Evolutionary conservation across 2,888 invertebrate genomes (phyloP).

Genomic region (Acleris sparsana): DNA sequence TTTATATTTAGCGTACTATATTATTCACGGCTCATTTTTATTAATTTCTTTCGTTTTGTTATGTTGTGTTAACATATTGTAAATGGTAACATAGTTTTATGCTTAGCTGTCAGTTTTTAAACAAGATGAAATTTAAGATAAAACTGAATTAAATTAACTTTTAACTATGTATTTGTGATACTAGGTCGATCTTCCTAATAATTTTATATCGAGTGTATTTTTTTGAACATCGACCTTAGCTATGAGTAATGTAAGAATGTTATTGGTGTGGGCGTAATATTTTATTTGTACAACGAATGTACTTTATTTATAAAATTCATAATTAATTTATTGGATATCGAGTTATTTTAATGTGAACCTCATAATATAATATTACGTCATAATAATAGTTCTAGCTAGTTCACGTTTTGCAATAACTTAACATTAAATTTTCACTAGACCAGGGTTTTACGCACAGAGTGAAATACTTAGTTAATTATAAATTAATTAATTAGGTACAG

Average conservation of each 20-base stretch:
- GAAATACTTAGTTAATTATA: no score
- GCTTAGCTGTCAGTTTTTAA: neutral
- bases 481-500: no score
- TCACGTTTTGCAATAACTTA: slow-evolving; percentile 8
- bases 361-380: slow-evolving; percentile 1
- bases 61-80: neutral
- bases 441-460: neutral
- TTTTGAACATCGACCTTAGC: slow-evolving; percentile 20
- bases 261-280: slow-evolving; percentile 4
- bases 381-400: slow-evolving; percentile 1
- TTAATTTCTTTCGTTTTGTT: neutral
- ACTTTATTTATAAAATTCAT: neutral
- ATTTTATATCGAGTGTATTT: slow-evolving; percentile 3
- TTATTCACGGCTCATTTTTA: neutral
- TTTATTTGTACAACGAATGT: slow-evolving; percentile 9
- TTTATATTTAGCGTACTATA: no score
- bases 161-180: slow-evolving; percentile 21
- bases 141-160: neutral
- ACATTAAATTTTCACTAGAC: slow-evolving; percentile 3
- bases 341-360: slow-evolving; percentile 2
- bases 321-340: slow-evolving; percentile 2
- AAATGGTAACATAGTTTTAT: neutral
- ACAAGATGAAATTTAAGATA: slow-evolving; percentile 4
- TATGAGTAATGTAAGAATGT: slow-evolving; percentile 8
- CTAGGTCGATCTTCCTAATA: slow-evolving; percentile 17